These are phyloP conservation scores for Lypha dubia DNA, from an alignment of 2,888 invertebrate genomes.

Conservation along the genomic window DNA sequence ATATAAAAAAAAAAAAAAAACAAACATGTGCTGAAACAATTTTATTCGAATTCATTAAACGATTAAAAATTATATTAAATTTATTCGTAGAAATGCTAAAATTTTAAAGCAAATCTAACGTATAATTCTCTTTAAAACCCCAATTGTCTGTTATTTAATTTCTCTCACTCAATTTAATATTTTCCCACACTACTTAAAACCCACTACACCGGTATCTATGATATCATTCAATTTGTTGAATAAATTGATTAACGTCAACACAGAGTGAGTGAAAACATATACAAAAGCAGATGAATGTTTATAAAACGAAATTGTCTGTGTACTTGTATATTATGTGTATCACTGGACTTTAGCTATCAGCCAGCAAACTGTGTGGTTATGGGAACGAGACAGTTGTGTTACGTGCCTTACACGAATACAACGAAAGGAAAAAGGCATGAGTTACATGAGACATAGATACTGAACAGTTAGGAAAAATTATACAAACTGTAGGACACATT, in stretches of 20 bases:
- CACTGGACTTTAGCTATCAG: too few species aligned
- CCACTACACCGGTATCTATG: not conserved
- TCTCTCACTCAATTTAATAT: not conserved
- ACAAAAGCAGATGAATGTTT: not conserved
- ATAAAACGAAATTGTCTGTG: not conserved
- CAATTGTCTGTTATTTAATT: constrained; percentile 37
- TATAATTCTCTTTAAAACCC: constrained; percentile 21
- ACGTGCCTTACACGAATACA: too few species aligned
- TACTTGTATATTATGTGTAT: too few species aligned
- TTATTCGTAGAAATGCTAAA: not conserved
- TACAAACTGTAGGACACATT: too few species aligned
- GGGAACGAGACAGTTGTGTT: too few species aligned
- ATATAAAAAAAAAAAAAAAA: too few species aligned
- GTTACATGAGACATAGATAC: too few species aligned
- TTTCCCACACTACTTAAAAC: not conserved
- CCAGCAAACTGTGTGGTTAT: too few species aligned
- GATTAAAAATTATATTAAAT: not conserved
- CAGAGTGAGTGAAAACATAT: constrained; percentile 1
- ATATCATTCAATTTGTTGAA: constrained; percentile 30
- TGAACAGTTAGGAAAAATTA: too few species aligned
- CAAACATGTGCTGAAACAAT: not conserved
- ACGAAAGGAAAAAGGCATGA: too few species aligned
- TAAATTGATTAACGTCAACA: constrained; percentile 57
- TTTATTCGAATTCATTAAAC: not conserved
- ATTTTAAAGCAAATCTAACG: not conserved